Conservation (phyloP, 2,797 vertebrate genomes). For the Steatocranus sp. region DNA sequence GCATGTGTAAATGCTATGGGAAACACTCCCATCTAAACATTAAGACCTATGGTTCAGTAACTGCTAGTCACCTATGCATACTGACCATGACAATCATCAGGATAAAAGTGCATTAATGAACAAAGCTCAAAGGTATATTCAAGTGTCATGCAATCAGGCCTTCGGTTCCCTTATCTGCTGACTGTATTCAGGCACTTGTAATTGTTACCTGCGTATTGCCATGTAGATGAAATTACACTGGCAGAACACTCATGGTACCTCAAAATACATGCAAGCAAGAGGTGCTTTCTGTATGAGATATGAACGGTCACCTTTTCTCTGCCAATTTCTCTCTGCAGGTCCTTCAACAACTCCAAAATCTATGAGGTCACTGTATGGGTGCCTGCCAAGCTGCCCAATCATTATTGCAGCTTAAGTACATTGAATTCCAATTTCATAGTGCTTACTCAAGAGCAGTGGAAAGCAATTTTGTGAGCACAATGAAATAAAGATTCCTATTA, state of each 20-base stretch:
- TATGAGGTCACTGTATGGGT: slow-evolving; percentile 56
- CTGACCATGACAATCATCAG: neutral
- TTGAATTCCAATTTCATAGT: slow-evolving; percentile 67
- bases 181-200: neutral
- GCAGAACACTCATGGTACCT: neutral
- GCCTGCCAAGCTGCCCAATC: slow-evolving; percentile 46
- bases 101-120: neutral
- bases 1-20: neutral
- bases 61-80: accelerated
- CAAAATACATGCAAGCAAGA: neutral
- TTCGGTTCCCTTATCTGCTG: neutral
- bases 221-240: neutral
- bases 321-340: slow-evolving; percentile 35
- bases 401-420: slow-evolving; percentile 67
- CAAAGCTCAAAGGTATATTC: neutral
- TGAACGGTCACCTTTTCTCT: slow-evolving; percentile 9
- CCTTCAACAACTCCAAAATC: slow-evolving; percentile 43
- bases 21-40: neutral
- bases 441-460: slow-evolving; percentile 50
- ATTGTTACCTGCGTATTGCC: neutral
- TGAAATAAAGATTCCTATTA: slow-evolving; percentile 63
- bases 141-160: neutral
- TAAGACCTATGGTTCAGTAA: neutral
- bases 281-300: slow-evolving; percentile 24
- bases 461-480: slow-evolving; percentile 67